Evolutionary conservation across 2,797 vertebrate genomes (phyloP).

Genomic region (Neosalanx taihuensis): DNA sequence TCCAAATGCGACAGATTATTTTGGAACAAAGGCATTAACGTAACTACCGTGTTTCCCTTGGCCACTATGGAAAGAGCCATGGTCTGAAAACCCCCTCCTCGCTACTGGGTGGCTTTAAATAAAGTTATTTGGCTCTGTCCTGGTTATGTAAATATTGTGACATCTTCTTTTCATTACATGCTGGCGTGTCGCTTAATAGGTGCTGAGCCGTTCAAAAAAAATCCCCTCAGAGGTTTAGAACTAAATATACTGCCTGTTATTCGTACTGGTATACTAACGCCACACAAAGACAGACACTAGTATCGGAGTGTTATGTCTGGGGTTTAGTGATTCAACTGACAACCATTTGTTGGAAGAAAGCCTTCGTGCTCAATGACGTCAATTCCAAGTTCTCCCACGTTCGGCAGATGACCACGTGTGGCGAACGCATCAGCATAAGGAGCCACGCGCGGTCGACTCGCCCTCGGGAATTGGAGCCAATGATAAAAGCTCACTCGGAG

Average conservation of each 20-base stretch:
- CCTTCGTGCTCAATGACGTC: conserved; percentile 34
- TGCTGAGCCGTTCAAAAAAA: conserved; percentile 13
- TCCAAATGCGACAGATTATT: conserved; percentile 60
- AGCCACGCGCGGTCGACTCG: conserved; percentile 36
- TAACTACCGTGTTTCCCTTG: conserved; percentile 63
- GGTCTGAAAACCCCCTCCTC: conserved; percentile 36
- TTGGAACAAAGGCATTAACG: conserved; percentile 60
- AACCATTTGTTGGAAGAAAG: conserved; percentile 36
- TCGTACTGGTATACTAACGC: conserved; percentile 13
- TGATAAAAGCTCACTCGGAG: conserved; percentile 60
- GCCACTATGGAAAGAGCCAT: conserved; percentile 33
- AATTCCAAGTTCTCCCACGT: conserved; percentile 49
- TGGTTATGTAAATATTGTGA: conserved; percentile 53
- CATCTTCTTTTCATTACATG: conserved; percentile 40
- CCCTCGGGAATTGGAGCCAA: conserved; percentile 49
- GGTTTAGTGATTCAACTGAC: conserved; percentile 33
- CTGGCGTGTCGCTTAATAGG: conserved; percentile 27
- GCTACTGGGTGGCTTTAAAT: conserved; percentile 46
- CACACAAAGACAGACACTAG: background rate
- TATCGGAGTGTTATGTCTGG: conserved; percentile 33
- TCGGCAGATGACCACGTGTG: conserved; percentile 48
- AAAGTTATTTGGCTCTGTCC: conserved; percentile 39
- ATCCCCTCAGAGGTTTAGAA: conserved; percentile 3
- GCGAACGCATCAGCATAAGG: conserved; percentile 39
- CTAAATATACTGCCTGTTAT: conserved; percentile 27